A percentile compares a stretch with the other conserved stretches of the same genome.
Conservation (phyloP, 1,140 invertebrate genomes). For the Carposina sasakii region DNA sequence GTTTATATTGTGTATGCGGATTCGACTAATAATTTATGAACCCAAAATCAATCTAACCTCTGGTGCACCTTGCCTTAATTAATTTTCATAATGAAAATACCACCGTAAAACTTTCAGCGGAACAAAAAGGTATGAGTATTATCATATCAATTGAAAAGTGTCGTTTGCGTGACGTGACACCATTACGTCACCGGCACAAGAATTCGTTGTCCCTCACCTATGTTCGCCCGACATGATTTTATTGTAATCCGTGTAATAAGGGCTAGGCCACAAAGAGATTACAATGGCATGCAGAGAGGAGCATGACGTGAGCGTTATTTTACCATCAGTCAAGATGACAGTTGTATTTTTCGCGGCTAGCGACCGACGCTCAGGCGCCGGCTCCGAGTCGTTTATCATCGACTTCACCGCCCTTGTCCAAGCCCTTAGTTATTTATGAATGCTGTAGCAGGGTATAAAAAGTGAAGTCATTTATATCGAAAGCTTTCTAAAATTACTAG, state of each 20-base stretch:
- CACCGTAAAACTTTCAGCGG: no score
- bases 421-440: slow-evolving; percentile 60
- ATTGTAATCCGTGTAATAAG: slow-evolving; percentile 50
- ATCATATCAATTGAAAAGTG: no score
- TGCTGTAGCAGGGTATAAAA: slow-evolving; percentile 45
- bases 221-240: slow-evolving; percentile 16
- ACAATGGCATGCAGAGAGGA: slow-evolving; percentile 58
- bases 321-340: slow-evolving; percentile 69
- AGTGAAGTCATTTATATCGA: slow-evolving; percentile 46
- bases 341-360: slow-evolving; percentile 68
- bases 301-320: slow-evolving; percentile 65
- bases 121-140: no score
- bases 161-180: no score
- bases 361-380: slow-evolving; percentile 61
- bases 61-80: no score
- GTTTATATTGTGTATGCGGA: no score
- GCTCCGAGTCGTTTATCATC: slow-evolving; percentile 63
- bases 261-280: slow-evolving; percentile 43
- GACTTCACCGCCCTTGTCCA: slow-evolving; percentile 49
- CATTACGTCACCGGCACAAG: no score
- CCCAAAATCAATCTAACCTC: no score
- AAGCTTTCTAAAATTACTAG: no score
- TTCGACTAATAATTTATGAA: no score
- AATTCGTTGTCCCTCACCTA: no score
- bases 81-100: no score